Evolutionary conservation across 2,888 invertebrate genomes (phyloP), one percentile per base, ranked within the genome.

Genomic region (Caenorhabditis wallacei): DNA sequence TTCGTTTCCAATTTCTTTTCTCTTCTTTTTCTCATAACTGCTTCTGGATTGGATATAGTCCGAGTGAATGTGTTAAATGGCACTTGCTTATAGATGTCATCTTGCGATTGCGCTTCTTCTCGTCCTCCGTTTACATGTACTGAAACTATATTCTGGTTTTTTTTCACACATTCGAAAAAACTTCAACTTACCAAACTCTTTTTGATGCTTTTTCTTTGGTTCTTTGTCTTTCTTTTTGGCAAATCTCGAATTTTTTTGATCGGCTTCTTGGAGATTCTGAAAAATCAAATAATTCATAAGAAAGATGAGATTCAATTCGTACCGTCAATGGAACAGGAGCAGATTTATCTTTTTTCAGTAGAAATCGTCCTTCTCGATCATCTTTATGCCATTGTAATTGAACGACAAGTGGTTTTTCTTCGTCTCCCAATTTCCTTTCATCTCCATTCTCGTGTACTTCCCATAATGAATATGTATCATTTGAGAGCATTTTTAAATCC

Each of bases 331-430:
- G 85, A 16, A 85, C 66, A 8, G 82, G 82, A 16, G 84, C 71
- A 13, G 64, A 54, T 20, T 70, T 76, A 56, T 87, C 84, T 43
- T 84, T 78, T 54, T 96, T 95, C 78, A 99, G 94, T 86, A 99
- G 94, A 93, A 99, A 99, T 82, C 98, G 94, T 35, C 99, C 99
- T 93, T 99, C 99, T 69, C 98, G 94, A 93, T 99, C 98, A 92
- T 99, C 98, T 80, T 97, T 96, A 92, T 98, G 98, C 99, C 99
- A 99, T 94, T 97, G 98, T 75, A 99, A 94, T 93, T 99, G 99
- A 79, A 99, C 98, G 84, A 97, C 94, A 83, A 99, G 94, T 0
- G 99, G 98, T 92, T 96, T 96, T 93, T 99, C 98, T 90, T 96
- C 96, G 24, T 95, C 95, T 87, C 95, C 95, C 92, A 99, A 94